Percentiles rank a stretch among this genome's conserved stretches.
These are phyloP conservation scores for Zapus hudsonius DNA, from an alignment of 2,113 vertebrate species.

Conservation along the genomic window DNA sequence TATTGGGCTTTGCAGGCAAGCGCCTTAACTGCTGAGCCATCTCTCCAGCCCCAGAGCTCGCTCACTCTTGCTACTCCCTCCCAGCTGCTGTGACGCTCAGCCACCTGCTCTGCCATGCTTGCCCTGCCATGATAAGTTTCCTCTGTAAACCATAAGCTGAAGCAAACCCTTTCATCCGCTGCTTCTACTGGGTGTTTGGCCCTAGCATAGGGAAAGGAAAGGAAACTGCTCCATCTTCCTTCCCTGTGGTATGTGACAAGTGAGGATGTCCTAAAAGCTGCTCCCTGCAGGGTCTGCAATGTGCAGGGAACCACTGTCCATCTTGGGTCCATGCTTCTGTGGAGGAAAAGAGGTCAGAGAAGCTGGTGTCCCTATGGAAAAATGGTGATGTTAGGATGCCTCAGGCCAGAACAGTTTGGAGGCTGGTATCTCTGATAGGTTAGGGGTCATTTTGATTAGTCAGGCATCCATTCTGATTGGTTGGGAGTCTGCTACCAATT, in stretches of 20 bases:
- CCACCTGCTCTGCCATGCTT: too few relatives aligned
- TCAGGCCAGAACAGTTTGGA: background rate
- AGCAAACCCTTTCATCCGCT: too few relatives aligned
- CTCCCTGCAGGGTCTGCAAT: background rate
- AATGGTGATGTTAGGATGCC: accelerated
- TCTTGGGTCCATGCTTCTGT: accelerated
- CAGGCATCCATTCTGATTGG: background rate
- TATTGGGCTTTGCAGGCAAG: too few relatives aligned
- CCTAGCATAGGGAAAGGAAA: background rate
- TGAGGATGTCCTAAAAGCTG: accelerated
- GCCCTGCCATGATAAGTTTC: too few relatives aligned
- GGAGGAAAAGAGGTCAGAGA: background rate
- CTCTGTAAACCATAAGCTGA: too few relatives aligned
- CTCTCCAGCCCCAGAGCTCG: too few relatives aligned
- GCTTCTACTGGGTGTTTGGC: too few relatives aligned
- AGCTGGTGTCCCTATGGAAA: background rate
- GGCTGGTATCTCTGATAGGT: accelerated
- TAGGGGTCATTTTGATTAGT: background rate
- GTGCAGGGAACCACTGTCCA: background rate
- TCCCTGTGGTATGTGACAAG: accelerated
- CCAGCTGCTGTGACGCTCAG: too few relatives aligned
- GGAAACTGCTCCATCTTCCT: background rate
- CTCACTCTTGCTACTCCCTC: too few relatives aligned
- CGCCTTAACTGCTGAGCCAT: too few relatives aligned
- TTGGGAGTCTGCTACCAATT: background rate